These are phyloP conservation scores for Dynastes hyllus DNA, from an alignment of 2,888 invertebrate genomes.

Conservation along the genomic window DNA sequence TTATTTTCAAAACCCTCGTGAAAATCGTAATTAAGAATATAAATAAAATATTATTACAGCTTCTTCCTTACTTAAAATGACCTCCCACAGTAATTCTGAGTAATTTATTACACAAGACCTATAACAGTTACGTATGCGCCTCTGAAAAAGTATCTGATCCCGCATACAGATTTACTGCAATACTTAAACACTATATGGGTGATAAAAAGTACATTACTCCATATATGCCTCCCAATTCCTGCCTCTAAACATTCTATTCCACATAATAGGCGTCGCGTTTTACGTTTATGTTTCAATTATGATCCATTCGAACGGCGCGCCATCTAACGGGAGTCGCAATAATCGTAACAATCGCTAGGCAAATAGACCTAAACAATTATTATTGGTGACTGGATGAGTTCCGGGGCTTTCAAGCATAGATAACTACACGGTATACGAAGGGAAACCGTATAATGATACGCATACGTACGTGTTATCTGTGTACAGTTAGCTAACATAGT, in stretches of 20 bases:
- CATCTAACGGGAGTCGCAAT: not conserved
- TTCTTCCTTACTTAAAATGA: too few species aligned
- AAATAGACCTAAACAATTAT: slow-evolving; percentile 21
- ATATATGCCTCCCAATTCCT: too few species aligned
- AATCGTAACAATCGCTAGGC: not conserved
- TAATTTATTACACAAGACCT: too few species aligned
- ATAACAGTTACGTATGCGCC: too few species aligned
- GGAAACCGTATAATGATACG: slow-evolving; percentile 1
- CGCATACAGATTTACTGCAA: too few species aligned
- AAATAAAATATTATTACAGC: too few species aligned
- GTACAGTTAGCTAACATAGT: slow-evolving; percentile 5
- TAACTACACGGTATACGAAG: not conserved
- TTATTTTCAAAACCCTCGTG: too few species aligned
- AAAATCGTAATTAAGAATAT: too few species aligned
- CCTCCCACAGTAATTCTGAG: too few species aligned
- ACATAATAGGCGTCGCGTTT: not conserved
- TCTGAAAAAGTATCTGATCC: too few species aligned
- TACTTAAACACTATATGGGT: too few species aligned
- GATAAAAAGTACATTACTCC: too few species aligned
- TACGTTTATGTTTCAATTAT: slow-evolving; percentile 13
- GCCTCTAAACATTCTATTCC: not conserved
- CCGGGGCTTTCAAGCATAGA: slow-evolving; percentile 1
- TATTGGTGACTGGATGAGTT: not conserved
- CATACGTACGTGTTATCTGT: not conserved
- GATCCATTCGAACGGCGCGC: not conserved